Conservation (phyloP, 2,888 invertebrate genomes). For the Ceramica pisi region DNA sequence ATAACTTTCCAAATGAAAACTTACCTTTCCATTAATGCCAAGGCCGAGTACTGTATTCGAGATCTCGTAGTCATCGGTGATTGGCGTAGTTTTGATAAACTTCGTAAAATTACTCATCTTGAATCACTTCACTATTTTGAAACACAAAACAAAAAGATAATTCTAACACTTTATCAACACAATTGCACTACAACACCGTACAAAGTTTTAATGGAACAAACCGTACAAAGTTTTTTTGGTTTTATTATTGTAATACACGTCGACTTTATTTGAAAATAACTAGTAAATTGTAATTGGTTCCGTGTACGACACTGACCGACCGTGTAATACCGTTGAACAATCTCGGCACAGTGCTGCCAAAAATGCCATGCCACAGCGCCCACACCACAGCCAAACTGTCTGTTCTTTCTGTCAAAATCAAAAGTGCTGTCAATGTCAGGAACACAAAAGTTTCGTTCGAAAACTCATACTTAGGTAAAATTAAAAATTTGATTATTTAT, state of each 20-base stretch:
- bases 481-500: too few relatives aligned
- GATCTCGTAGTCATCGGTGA: slow-evolving; percentile 97
- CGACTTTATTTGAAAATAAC: slow-evolving; percentile 32
- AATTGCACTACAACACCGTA: slow-evolving; percentile 60
- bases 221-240: slow-evolving; percentile 9
- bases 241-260: slow-evolving; percentile 44
- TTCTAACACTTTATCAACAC: slow-evolving; percentile 62
- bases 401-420: background rate
- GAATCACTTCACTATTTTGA: slow-evolving; percentile 67
- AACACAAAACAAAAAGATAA: slow-evolving; percentile 64
- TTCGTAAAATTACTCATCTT: slow-evolving; percentile 85
- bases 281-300: slow-evolving; percentile 35
- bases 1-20: slow-evolving; percentile 59
- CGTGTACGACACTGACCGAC: slow-evolving; percentile 40
- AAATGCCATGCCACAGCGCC: background rate
- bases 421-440: slow-evolving; percentile 1
- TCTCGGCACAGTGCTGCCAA: slow-evolving; percentile 44
- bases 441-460: background rate
- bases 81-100: slow-evolving; percentile 94
- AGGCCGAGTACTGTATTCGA: slow-evolving; percentile 98
- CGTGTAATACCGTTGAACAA: slow-evolving; percentile 62
- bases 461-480: background rate
- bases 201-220: slow-evolving; percentile 6
- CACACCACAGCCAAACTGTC: background rate
- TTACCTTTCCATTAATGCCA: slow-evolving; percentile 98